Evolutionary conservation across 2,888 invertebrate genomes (phyloP), one percentile per base, ranked within the genome.

Genomic region (Cephus nigrinus): DNA sequence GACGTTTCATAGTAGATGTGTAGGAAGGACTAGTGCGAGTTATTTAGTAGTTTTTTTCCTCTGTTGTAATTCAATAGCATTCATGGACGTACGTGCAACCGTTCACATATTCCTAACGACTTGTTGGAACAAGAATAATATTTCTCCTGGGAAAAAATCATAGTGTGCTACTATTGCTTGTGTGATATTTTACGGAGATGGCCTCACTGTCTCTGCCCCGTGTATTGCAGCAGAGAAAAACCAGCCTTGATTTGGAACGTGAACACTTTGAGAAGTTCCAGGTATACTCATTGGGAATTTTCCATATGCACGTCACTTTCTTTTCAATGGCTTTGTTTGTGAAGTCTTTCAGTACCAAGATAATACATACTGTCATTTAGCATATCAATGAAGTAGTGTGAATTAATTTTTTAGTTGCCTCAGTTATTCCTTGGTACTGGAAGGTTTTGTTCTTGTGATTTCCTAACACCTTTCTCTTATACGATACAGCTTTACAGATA

Each of bases 181-280:
- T 40, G 40, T 23, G 40, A 40, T 40, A 40, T 40, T 23, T 31
- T 33, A 34, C 30, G 76, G 81, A 82, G 79, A 96, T 96, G 96
- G 95, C 95, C 92, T 95, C 95, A 84, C 92, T 95, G 89, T 95
- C 95, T 73, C 92, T 95, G 86, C 95, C 95, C 68, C 93, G 95
- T 87, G 95, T 95, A 82, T 92, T 95, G 81, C 95, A 96, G 89
- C 94, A 94, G 84, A 94, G 95, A 90, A 96, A 95, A 92, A 95
- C 95, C 82, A 96, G 95, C 89, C 91, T 96, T 89, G 96, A 96
- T 90, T 93, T 95, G 83, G 96, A 96, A 91, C 93, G 96, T 77
- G 97, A 97, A 91, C 95, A 95, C 87, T 97, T 97, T 90, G 97
- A 97, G 92, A 96, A 96, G 92, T 94, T 95, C 89, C 96, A 96